Conservation (phyloP, 1,140 invertebrate species). For the Calephelis nemesis region DNA sequence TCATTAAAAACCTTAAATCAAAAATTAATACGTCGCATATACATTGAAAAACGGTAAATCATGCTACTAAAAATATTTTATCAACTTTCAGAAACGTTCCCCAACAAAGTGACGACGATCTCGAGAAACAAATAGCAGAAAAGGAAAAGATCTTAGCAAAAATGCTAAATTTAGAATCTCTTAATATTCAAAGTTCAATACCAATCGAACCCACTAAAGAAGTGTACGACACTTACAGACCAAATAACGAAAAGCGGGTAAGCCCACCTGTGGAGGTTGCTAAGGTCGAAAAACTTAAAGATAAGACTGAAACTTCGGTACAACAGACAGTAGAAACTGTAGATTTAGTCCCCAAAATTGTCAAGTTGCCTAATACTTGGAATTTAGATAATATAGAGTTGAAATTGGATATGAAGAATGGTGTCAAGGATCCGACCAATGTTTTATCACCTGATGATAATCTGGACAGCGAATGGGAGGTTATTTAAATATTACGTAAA, state of each 20-base stretch:
- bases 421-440: slow-evolving; percentile 40
- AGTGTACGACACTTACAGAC: slow-evolving; percentile 19
- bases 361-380: slow-evolving; percentile 68
- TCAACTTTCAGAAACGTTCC: slow-evolving; percentile 40
- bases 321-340: slow-evolving; percentile 37
- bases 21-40: not conserved
- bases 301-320: slow-evolving; percentile 31
- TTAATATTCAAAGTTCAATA: slow-evolving; percentile 50
- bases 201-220: not conserved
- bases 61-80: slow-evolving; percentile 15
- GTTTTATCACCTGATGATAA: slow-evolving; percentile 58
- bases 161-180: slow-evolving; percentile 70
- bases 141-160: slow-evolving; percentile 76
- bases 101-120: slow-evolving; percentile 57
- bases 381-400: slow-evolving; percentile 67
- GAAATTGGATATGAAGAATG: slow-evolving; percentile 55
- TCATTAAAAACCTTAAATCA: no score
- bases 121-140: slow-evolving; percentile 71
- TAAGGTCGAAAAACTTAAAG: slow-evolving; percentile 26
- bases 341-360: slow-evolving; percentile 63
- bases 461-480: slow-evolving; percentile 67
- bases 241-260: slow-evolving; percentile 23
- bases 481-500: slow-evolving; percentile 43
- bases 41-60: not conserved
- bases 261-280: slow-evolving; percentile 11